phyloP scores from a whole-genome alignment of 2,113 vertebrate genomes.

The Prochilodus magdalenae region DNA sequence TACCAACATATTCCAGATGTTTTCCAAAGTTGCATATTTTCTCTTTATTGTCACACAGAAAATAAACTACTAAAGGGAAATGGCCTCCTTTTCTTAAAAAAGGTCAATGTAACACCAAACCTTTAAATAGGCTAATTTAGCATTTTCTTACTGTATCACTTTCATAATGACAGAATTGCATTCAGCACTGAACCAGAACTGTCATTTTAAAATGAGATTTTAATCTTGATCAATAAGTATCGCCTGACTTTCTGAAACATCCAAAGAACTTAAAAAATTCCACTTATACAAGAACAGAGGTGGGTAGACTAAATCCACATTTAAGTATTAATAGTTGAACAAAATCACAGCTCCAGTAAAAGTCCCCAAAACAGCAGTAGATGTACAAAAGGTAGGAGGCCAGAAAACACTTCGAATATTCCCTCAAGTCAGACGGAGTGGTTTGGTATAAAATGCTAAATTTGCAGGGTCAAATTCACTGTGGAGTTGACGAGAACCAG shows the following conservation, averaged over 20 bases:
- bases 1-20: conserved; percentile 37
- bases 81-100: neutral
- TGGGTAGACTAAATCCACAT: too few species aligned
- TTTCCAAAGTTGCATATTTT: conserved; percentile 46
- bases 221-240: neutral
- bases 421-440: too few species aligned
- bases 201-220: neutral
- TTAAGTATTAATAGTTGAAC: too few species aligned
- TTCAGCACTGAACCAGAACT: neutral
- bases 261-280: neutral
- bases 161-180: neutral
- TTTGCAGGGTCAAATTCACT: too few species aligned
- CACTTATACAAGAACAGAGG: neutral
- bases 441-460: too few species aligned
- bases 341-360: too few species aligned
- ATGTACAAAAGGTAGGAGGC: too few species aligned
- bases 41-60: conserved; percentile 13
- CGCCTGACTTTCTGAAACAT: neutral
- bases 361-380: too few species aligned
- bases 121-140: neutral
- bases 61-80: conserved; percentile 24
- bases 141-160: neutral
- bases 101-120: neutral
- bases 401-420: too few species aligned
- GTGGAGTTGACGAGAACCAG: too few species aligned